Conservation (phyloP, 2,113 vertebrate genomes). For the Leptobrachium leishanense region DNA sequence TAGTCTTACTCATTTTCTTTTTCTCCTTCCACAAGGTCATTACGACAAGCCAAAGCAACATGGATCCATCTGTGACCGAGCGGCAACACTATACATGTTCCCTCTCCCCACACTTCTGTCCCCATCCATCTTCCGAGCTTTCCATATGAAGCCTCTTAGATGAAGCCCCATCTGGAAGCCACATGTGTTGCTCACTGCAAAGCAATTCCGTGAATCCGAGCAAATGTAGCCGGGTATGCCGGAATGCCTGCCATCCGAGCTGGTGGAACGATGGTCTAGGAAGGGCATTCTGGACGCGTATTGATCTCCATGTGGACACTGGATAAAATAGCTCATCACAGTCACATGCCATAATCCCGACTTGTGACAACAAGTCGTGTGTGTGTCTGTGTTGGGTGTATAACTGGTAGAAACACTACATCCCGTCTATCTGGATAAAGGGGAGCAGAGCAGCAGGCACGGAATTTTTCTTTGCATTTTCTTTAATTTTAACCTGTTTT, state of each 20-base stretch:
- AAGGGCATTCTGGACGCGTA: constrained; percentile 13
- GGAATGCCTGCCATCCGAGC: constrained; percentile 32
- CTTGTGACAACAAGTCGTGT: constrained; percentile 15
- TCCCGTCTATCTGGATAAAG: background rate
- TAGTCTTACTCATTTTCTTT: no score
- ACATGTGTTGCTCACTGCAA: constrained; percentile 35
- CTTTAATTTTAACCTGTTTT: no score
- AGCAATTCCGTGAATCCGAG: constrained; percentile 29
- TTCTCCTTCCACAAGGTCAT: background rate
- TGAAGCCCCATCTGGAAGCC: constrained; percentile 41
- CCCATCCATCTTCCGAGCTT: constrained; percentile 32
- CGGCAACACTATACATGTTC: background rate
- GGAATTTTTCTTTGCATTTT: no score
- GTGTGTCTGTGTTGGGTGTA: no score
- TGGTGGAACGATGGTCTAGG: background rate
- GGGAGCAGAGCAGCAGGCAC: background rate
- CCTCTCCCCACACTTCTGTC: constrained; percentile 10
- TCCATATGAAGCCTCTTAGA: constrained; percentile 15
- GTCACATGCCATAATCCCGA: constrained; percentile 34
- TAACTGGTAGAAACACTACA: no score
- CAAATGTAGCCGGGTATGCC: constrained; percentile 25
- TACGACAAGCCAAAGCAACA: background rate
- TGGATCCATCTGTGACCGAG: background rate
- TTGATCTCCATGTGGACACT: constrained; percentile 3
- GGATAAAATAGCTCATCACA: background rate